Percentiles rank a stretch among this genome's conserved stretches.
Evolutionary conservation across 2,113 vertebrate genomes (phyloP).

Genomic region (Sorex fumeus): DNA sequence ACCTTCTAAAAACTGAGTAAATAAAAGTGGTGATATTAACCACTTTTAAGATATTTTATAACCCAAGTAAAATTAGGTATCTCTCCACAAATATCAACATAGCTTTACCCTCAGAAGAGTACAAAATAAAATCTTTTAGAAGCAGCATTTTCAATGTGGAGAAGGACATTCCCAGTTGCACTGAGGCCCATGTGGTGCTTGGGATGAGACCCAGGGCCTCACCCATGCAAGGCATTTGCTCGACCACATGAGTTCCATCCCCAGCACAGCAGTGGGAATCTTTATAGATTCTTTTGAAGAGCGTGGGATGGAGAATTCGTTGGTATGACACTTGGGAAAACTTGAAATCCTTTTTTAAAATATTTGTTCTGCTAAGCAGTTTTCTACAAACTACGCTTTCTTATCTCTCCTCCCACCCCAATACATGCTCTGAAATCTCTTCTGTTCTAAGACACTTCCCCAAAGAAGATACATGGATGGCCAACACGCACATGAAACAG

Average conservation of each 20-base stretch:
- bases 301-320: background rate
- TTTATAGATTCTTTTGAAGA: background rate
- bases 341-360: background rate
- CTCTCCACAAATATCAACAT: background rate
- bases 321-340: background rate
- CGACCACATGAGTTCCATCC: too few species aligned
- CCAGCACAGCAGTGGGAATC: background rate
- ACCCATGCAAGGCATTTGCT: too few species aligned
- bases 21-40: background rate
- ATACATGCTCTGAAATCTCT: background rate
- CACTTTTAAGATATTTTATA: conserved; percentile 5
- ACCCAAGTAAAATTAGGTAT: conserved; percentile 3
- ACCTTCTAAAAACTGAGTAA: conserved; percentile 24
- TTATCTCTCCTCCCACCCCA: background rate
- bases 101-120: background rate
- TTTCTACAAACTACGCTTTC: background rate
- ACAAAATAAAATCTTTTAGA: conserved; percentile 1
- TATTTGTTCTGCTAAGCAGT: background rate
- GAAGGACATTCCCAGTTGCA: background rate
- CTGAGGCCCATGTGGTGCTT: too few species aligned
- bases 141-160: background rate
- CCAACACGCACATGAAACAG: too few species aligned
- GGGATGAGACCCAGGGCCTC: too few species aligned
- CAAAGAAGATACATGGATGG: background rate
- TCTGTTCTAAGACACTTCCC: conserved; percentile 1